Conservation (phyloP, 2,113 vertebrate species). For the Stercorarius parasiticus region DNA sequence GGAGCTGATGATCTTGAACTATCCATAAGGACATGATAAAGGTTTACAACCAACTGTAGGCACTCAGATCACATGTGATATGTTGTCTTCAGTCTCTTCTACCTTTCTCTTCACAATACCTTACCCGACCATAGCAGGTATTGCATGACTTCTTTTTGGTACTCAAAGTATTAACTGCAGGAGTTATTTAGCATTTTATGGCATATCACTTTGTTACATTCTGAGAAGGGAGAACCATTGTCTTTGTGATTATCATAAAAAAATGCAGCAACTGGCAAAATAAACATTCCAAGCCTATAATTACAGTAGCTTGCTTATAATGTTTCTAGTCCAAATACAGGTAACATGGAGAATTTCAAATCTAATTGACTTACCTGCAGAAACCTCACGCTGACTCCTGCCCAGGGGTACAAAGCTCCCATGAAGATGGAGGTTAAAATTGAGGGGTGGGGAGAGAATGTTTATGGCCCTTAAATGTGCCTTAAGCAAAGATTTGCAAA, state of each 20-base stretch:
- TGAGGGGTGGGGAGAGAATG: background rate
- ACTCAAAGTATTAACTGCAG: background rate
- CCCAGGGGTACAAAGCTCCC: background rate
- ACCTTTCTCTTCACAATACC: background rate
- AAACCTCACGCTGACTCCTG: background rate
- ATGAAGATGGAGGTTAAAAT: background rate
- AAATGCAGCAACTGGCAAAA: background rate
- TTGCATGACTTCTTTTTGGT: background rate
- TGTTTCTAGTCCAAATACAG: background rate
- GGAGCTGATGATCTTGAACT: background rate
- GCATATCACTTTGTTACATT: background rate
- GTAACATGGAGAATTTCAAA: background rate
- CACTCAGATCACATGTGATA: background rate
- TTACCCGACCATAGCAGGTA: background rate
- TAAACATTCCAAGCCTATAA: background rate
- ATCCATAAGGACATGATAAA: background rate
- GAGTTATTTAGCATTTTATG: background rate
- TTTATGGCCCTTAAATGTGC: background rate
- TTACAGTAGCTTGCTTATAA: background rate
- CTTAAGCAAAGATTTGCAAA: constrained; percentile 26
- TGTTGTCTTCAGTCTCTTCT: background rate
- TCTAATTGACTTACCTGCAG: background rate
- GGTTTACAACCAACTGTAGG: background rate
- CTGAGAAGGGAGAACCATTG: background rate
- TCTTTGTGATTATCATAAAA: background rate